These are phyloP conservation scores for Tetragnatha versicolor DNA, from an alignment of 1,140 invertebrate genomes.

Conservation along the genomic window DNA sequence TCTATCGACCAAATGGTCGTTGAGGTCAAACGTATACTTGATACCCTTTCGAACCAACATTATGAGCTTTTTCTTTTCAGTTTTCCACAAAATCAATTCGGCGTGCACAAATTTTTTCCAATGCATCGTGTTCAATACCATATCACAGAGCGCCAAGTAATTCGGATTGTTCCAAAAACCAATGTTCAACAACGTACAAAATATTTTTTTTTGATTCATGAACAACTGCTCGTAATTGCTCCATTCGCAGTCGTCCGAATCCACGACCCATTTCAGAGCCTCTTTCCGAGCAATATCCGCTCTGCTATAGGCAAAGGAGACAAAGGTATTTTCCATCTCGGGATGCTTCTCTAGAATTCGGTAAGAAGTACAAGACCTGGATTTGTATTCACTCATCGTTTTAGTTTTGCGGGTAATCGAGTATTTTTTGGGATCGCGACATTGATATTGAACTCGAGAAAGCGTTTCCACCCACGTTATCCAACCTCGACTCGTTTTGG, in stretches of 20 bases:
- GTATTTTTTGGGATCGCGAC: slow-evolving; percentile 16
- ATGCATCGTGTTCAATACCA: too few relatives aligned
- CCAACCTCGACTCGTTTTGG: slow-evolving; percentile 5
- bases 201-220: slow-evolving; percentile 21
- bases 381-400: neutral
- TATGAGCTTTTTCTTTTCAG: too few relatives aligned
- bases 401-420: slow-evolving; percentile 4
- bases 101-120: too few relatives aligned
- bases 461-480: slow-evolving; percentile 17
- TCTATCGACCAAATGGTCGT: too few relatives aligned
- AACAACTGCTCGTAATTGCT: slow-evolving; percentile 19
- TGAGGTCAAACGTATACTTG: too few relatives aligned
- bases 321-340: neutral
- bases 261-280: neutral
- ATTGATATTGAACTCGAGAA: neutral
- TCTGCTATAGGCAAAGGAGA: slow-evolving; percentile 12
- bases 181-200: slow-evolving; percentile 3
- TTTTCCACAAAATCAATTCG: too few relatives aligned
- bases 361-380: neutral
- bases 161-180: slow-evolving; percentile 35
- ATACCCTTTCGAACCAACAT: too few relatives aligned
- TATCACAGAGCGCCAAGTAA: too few relatives aligned
- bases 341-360: slow-evolving; percentile 8
- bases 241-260: slow-evolving; percentile 1
- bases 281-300: neutral